Base-by-base conservation (phyloP, 2,797 vertebrate species). In the Siniperca scherzeri region DNA sequence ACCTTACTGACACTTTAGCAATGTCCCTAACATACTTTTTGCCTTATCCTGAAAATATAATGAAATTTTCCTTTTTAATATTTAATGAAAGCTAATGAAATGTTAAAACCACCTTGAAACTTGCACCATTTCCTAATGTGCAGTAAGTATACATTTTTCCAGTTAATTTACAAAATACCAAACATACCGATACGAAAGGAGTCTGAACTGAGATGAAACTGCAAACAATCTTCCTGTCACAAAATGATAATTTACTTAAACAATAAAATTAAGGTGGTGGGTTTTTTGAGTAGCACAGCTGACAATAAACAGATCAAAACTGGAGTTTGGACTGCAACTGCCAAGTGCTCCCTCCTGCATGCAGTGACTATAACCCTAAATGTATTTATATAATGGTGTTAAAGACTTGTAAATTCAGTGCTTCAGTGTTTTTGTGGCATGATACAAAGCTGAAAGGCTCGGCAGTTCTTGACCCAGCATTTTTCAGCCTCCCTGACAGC, bases 401-500 rank as follows among this genome's bases (percentile, higher is more conserved):
- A 22, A 53, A 79, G 4, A 30, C 8, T 56, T 60, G 7, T 42
- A 33, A 16, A 48, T 5, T 10, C 8, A 55, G 25, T 46, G 10
- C 33, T 21, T 53, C 13, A 40, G 8, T 1, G 1, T 36, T 48
- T 57, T 19, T 27, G 25, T 55, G 33, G 14, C 27, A 9, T 60
- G 13, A 62, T 7, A 59, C 8, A 30, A 40, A 57, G 36, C 12
- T 72, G 16, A 61, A 5, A 27, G 12, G 21, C 66, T 70, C 36
- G 52, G 27, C 10, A 1, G 22, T 56, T 27, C 55, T 70, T 77
- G 42, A 78, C 44, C 75, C 53, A 68, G 69, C 46, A 86, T 89
- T 93, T 84, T 88, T 89, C 80, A 93, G 86, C 93, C 89, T 94
- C 96, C 94, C 95, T 93, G 93, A 93, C 81, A 80, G 53, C 86